Evolutionary conservation across 2,113 vertebrate genomes (phyloP), one percentile per base, ranked within the genome.

Genomic region (Miniopterus natalensis): DNA sequence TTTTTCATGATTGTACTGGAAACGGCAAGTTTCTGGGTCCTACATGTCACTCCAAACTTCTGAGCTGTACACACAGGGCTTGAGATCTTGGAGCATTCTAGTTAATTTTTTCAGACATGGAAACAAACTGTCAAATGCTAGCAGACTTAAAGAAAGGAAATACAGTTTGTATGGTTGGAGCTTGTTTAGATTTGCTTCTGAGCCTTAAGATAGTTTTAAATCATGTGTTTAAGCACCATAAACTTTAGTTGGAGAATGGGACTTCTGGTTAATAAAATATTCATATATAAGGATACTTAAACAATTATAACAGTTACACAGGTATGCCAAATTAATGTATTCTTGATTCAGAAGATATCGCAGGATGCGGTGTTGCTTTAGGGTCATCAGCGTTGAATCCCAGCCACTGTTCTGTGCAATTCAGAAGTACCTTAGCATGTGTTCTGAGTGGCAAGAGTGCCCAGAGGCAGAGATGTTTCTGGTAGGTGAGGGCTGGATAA

Each of bases 171-270:
- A 3, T 83, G 7, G 18, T 70, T 77, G 49, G 53, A 92, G 61
- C 51, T 93, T 71, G 45, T 55, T 88, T 90, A 65, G 70, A 40
- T 80, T 95, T 93, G 93, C 27, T 79, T 94, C 53, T 80, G 89
- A 94, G 45, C 55, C 27, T 94, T 70, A 55, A 53, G n/a, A 53
- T 45, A 47, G 12, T 73, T 84, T 83, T 47, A 63, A 94, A 40
- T 84, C 55, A 23, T 89, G 68, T 77, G 74, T 81, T 89, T 93
- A 77, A 59, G 27, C 31, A 81, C 31, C 55, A 45, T 84, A 68
- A 89, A 94, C 45, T 88, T 92, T 66, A 78, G 8, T 86, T 96
- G 95, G n/a, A 74, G 81, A 86, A 74, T n/a, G 47, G 63, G 57
- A 66, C 78, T 74, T 79, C 55, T 83, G 68, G 63, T 31, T 95